phyloP scores from a whole-genome alignment of 2,888 invertebrate species.

The Hypselothyrea guttata region DNA sequence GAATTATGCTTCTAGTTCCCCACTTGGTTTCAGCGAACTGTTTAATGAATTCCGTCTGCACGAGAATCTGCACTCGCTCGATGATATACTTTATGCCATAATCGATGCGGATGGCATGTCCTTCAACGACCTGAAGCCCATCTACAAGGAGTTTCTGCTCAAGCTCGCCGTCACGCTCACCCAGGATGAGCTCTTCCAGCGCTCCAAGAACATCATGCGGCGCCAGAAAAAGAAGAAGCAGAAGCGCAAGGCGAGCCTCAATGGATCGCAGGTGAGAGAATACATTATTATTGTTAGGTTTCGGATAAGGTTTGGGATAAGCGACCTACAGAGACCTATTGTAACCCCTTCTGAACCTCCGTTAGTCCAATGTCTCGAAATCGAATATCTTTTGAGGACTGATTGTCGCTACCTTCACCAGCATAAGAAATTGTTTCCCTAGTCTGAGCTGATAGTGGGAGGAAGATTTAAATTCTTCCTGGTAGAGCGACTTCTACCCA shows the following conservation, averaged over 20 bases:
- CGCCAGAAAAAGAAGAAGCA: constrained; percentile 89
- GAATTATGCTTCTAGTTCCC: constrained; percentile 85
- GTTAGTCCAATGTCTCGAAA: too few relatives aligned
- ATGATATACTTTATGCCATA: constrained; percentile 93
- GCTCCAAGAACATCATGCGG: constrained; percentile 94
- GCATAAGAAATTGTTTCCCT: too few relatives aligned
- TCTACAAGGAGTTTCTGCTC: constrained; percentile 93
- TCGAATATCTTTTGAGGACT: too few relatives aligned
- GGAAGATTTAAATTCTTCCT: too few relatives aligned
- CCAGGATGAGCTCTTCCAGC: constrained; percentile 95
- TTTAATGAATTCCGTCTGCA: constrained; percentile 94
- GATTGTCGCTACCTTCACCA: too few relatives aligned
- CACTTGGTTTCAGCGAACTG: constrained; percentile 92
- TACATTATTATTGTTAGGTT: too few relatives aligned
- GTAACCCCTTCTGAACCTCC: too few relatives aligned
- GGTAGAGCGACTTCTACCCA: too few relatives aligned
- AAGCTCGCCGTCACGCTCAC: constrained; percentile 94
- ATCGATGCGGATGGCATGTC: constrained; percentile 96
- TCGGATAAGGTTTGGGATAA: too few relatives aligned
- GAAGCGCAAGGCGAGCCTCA: constrained; percentile 82
- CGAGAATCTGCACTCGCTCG: constrained; percentile 93
- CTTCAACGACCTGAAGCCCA: constrained; percentile 94
- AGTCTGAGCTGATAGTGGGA: too few relatives aligned
- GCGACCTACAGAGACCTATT: too few relatives aligned
- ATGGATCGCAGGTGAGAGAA: constrained; percentile 66